A percentile compares a stretch with the other conserved stretches of the same genome.
phyloP scores from a whole-genome alignment of 2,888 invertebrate species.

The Hirtodrosophila duncani region DNA sequence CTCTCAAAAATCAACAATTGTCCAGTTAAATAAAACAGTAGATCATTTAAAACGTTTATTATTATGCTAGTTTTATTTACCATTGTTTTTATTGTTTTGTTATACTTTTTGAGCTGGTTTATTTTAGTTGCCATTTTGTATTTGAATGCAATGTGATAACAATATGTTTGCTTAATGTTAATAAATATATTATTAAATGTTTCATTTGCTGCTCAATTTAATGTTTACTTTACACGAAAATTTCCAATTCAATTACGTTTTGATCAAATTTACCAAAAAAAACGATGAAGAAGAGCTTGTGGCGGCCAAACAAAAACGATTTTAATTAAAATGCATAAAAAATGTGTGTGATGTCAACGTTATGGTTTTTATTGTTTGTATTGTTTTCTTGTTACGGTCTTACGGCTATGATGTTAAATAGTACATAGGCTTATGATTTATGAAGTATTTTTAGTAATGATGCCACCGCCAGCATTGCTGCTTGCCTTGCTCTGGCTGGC shows the following conservation, averaged over 20 bases:
- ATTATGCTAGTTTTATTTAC: constrained; percentile 60
- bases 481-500: no score
- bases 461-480: no score
- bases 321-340: no score
- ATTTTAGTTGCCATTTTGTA: constrained; percentile 30
- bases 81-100: constrained; percentile 35
- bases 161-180: constrained; percentile 69
- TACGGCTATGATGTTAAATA: no score
- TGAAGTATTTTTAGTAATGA: no score
- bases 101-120: neutral
- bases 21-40: constrained; percentile 14
- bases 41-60: constrained; percentile 62
- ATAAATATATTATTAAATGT: constrained; percentile 68
- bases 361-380: no score
- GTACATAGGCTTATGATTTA: no score
- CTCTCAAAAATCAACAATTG: no score
- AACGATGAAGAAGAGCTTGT: no score
- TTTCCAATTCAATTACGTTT: constrained; percentile 10
- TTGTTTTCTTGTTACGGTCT: no score
- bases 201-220: constrained; percentile 13
- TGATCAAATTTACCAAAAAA: constrained; percentile 23
- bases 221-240: constrained; percentile 36
- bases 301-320: no score
- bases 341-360: no score
- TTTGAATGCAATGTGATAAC: constrained; percentile 67